Evolutionary conservation across 2,113 vertebrate genomes (phyloP), one percentile per base, ranked within the genome.

Genomic region (Nerophis ophidion): DNA sequence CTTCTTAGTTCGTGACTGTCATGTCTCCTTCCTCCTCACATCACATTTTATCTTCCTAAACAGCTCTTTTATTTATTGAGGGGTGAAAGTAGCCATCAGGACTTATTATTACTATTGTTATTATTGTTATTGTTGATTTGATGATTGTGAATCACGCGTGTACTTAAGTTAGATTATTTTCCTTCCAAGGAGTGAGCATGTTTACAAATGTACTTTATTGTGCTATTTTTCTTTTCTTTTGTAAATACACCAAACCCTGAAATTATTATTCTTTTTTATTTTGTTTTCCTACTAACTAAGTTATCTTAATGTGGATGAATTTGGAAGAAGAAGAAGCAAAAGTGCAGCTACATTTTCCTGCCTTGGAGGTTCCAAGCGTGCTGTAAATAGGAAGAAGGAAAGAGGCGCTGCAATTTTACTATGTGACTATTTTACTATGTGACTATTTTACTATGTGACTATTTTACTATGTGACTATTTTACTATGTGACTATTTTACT

Each of bases 351-450:
- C 88, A 82, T 73, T 86, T 64, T 80, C 81, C 92, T 93, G 93
- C 93, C 93, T 94, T 93, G 93, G 88, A 91, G 85, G 91, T 91
- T 91, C 90, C 90, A 92, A 93, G 92, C 88, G 87, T 33, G 14
- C 11, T 46, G 14, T 5, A 66, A 52, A 38, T 52, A 48, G 14
- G 65, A 52, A 55, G 38, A 55, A 40, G 19, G 7, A 51, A 49
- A 26, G 26, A 2, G 26, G 19, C 19, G 19, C 19, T 26, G 19
- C 26, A 26, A 26, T 26, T 26, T 26, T 26, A 26, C 26, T 3
- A 26, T 26, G 26, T 3, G 26, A 26, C 4, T 2, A 26, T 26
- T 26, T 26, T 26, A n/a, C n/a, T n/a, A n/a, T n/a, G n/a, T 26
- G 26, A 26, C 26, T 3, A 26, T 26, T 26, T 26, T 26, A 26